Conservation (phyloP, 2,888 invertebrate species). For the Ypsolopha sequella region DNA sequence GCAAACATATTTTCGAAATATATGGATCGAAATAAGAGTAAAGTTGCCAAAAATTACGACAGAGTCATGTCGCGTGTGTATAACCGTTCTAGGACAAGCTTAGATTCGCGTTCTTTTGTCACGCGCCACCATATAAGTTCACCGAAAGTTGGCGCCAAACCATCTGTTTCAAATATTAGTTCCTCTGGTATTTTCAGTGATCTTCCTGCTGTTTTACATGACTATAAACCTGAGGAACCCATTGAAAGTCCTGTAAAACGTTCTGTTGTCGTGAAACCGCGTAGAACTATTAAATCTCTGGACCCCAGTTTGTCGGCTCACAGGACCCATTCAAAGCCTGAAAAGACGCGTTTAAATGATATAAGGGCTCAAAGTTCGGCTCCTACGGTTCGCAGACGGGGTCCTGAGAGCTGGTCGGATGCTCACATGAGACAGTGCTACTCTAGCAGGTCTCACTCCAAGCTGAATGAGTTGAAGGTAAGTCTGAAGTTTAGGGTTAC, state of each 20-base stretch:
- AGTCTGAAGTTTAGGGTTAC: not conserved
- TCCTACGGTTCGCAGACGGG: constrained; percentile 25
- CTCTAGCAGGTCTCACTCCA: constrained; percentile 43
- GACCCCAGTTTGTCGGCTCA: constrained; percentile 21
- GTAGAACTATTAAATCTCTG: constrained; percentile 44
- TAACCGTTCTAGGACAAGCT: constrained; percentile 24
- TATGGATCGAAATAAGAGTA: constrained; percentile 1
- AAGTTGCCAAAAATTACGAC: constrained; percentile 28
- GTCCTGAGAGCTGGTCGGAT: constrained; percentile 29
- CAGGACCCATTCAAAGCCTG: not conserved
- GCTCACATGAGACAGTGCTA: constrained; percentile 32
- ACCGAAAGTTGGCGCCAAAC: constrained; percentile 46
- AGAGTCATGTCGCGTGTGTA: constrained; percentile 52
- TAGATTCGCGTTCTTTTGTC: constrained; percentile 34
- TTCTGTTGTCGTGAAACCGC: constrained; percentile 41
- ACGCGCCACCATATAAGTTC: constrained; percentile 38
- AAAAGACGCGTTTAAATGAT: not conserved
- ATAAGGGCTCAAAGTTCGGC: constrained; percentile 28
- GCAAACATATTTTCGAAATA: not conserved
- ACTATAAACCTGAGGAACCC: constrained; percentile 30
- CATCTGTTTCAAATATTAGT: constrained; percentile 35
- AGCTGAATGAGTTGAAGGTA: constrained; percentile 49
- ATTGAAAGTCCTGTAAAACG: constrained; percentile 21
- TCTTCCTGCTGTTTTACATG: constrained; percentile 46
- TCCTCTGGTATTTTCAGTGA: constrained; percentile 35